Evolutionary conservation across 2,797 vertebrate species (phyloP).

Genomic region (Tamandua tetradactyla): DNA sequence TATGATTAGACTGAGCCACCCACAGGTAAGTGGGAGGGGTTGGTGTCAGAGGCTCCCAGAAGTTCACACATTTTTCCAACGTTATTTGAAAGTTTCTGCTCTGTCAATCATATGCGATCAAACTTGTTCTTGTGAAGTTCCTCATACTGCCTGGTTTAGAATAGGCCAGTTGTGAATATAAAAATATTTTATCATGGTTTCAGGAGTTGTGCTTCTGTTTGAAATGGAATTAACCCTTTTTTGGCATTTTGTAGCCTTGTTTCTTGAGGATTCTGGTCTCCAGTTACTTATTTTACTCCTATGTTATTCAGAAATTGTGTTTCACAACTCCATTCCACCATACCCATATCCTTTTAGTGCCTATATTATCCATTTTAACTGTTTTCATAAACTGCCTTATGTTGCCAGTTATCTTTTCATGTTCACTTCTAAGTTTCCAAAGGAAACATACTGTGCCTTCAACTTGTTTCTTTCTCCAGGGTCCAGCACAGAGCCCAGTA

Average conservation of each 20-base stretch:
- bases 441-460: not conserved
- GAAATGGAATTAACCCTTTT: constrained; percentile 8
- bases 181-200: constrained; percentile 38
- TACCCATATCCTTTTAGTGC: not conserved
- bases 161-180: constrained; percentile 14
- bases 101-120: constrained; percentile 46
- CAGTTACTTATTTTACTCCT: not conserved
- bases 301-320: not conserved
- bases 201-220: constrained; percentile 16
- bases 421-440: not conserved
- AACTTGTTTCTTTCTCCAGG: not conserved
- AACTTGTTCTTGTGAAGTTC: constrained; percentile 55
- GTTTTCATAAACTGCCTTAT: not conserved
- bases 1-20: constrained; percentile 65
- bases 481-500: not conserved
- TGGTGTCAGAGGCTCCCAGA: constrained; percentile 41
- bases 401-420: not conserved
- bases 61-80: constrained; percentile 54
- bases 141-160: constrained; percentile 41
- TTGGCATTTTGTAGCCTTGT: not conserved
- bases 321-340: fast-evolving
- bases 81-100: constrained; percentile 66
- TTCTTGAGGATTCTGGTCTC: not conserved
- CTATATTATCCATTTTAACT: not conserved
- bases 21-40: constrained; percentile 30